Conservation (phyloP, 1,140 invertebrate genomes). For the Leptopilina clavipes region DNA sequence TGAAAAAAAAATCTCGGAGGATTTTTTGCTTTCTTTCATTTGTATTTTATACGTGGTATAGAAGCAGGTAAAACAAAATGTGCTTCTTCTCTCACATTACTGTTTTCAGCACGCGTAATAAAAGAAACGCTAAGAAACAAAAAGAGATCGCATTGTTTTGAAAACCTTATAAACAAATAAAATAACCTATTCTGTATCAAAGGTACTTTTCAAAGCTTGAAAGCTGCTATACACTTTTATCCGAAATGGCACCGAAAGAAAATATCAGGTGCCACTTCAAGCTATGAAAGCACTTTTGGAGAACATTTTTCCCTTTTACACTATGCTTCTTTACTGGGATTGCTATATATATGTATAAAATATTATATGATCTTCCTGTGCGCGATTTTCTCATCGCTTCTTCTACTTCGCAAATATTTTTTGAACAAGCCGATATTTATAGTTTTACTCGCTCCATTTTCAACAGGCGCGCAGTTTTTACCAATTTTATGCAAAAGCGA, state of each 20-base stretch:
- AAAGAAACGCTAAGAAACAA: background rate
- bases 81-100: no score
- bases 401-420: background rate
- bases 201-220: background rate
- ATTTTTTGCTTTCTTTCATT: no score
- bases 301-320: background rate
- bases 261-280: background rate
- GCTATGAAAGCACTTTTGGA: background rate
- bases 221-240: constrained; percentile 8
- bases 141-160: background rate
- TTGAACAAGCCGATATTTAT: background rate
- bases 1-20: no score
- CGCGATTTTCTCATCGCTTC: background rate
- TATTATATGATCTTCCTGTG: background rate
- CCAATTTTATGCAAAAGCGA: background rate
- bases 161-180: constrained; percentile 5
- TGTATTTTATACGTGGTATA: no score
- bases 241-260: background rate
- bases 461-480: background rate
- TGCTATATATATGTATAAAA: background rate
- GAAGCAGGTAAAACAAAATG: no score
- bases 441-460: background rate
- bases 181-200: constrained; percentile 1
- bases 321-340: background rate
- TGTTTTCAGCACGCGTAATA: background rate